Evolutionary conservation across 2,888 invertebrate species (phyloP).

Genomic region (Leptopterna dolabrata): DNA sequence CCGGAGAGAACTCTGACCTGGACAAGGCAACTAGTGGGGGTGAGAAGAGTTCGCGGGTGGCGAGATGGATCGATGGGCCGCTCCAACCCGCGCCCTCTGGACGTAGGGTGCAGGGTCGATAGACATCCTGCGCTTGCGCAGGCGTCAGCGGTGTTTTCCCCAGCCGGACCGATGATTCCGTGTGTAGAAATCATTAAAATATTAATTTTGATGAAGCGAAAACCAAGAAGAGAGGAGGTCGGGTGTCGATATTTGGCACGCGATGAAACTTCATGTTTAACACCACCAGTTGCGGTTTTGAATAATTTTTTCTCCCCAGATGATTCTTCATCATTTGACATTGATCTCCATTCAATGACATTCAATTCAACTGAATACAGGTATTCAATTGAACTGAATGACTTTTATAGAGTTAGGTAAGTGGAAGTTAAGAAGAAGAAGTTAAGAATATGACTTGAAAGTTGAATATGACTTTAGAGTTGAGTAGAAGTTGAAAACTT

Average conservation of each 20-base stretch:
- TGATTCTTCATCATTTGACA: no score
- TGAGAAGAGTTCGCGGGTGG: background rate
- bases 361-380: no score
- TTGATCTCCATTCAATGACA: no score
- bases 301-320: background rate
- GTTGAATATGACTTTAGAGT: no score
- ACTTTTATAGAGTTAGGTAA: no score
- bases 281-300: background rate
- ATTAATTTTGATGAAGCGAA: slow-evolving; percentile 10
- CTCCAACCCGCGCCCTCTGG: background rate
- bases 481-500: no score
- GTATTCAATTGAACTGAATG: no score
- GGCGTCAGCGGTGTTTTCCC: background rate
- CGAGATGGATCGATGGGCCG: slow-evolving; percentile 5
- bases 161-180: background rate
- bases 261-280: background rate
- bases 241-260: background rate
- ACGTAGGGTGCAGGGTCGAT: slow-evolving; percentile 47
- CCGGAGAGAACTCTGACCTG: slow-evolving; percentile 55
- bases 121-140: slow-evolving; percentile 15
- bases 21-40: slow-evolving; percentile 59
- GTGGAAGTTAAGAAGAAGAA: no score
- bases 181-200: slow-evolving; percentile 19
- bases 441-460: no score
- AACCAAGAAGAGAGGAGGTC: background rate